Evolutionary conservation across 2,113 vertebrate genomes (phyloP), one percentile per base, ranked within the genome.

Genomic region (Caranx melampygus): DNA sequence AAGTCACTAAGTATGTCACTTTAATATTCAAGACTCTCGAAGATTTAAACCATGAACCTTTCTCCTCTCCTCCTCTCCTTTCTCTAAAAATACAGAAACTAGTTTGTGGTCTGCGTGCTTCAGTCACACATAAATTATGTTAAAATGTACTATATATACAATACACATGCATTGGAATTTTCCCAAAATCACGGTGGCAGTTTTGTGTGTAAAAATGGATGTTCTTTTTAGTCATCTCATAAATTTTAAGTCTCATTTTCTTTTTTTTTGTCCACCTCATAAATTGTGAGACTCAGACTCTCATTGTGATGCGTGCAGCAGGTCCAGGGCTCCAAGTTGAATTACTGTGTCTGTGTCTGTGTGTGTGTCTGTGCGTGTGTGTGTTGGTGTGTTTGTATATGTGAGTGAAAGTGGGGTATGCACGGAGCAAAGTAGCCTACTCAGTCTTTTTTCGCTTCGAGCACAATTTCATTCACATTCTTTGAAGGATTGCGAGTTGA

Each of bases 21-120:
- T 14, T 35, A 84, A 75, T 70, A 82, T 79, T 82, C 16, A 88
- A 76, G 40, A 75, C n/a, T 84, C 16, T 4, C 33, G 18, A 34
- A 75, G 74, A 66, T 81, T 82, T 67, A 21, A 65, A 75, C 18
- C 31, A 37, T 16, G 13, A 59, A 73, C 55, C 54, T 31, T 44
- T 85, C 44, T 33, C 75, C 60, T 26, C 26, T 26, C 26, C 26
- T 26, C 26, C 26, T 26, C 26, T 26, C 26, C 26, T 26, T 26
- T 26, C 21, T 62, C 69, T 65, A 72, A 80, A 87, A 82, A 87
- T 51, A 85, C 18, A 63, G 34, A 72, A 72, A 35, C 45, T 84
- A 58, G 66, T 68, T 81, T 68, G 31, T 33, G 54, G 11, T 70
- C 42, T 57, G 34, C 5, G 26, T 58, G 40, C 49, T 70, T 61